Base-by-base conservation (phyloP, 2,113 vertebrate genomes). In the Sinocyclocheilus grahami region DNA sequence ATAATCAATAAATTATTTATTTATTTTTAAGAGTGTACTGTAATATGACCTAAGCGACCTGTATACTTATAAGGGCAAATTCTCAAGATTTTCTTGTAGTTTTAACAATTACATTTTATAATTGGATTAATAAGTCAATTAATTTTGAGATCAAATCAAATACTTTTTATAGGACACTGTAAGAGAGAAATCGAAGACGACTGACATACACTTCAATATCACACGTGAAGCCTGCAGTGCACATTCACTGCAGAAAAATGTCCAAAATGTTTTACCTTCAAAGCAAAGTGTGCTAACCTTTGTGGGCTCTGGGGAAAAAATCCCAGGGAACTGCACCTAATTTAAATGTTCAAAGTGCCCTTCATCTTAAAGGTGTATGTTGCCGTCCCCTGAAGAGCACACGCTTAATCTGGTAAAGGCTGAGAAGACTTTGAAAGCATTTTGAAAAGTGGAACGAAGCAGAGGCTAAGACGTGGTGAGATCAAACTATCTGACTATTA, bases 301-400 rank as follows among this genome's bases (percentile, higher is more conserved):
- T 51, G 27, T 42, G 37, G 20, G 37, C 71, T 74, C 18, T 4
- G 20, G 58, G 58, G 6, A 37, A 13, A 33, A 22, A 55, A 24
- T 55, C 85, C 30, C 14, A 16, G 33, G 69, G 79, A 86, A 42
- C 37, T 9, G 42, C 18, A 39, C 69, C 85, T 86, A 75, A 86
- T 82, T 82, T 46, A 76, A 72, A 48, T 37, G 79, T 82, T 86
- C 55, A 86, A 86, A 82, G 85, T 39, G 69, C 27, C 78, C 87
- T 63, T 90, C 69, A 90, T 89, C 87, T 87, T 90, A 84, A 91
- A 90, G 58, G 89, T 85, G 46, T 84, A 71, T n/a, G 46, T 87
- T 88, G 85, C 72, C 60, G 85, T 75, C 87, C 82, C 71, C 86
- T 37, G 48, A 46, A 13, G 88, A 86, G 81, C 72, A 37, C 55